Percentiles rank a stretch among this genome's conserved stretches.
phyloP scores from a whole-genome alignment of 2,113 vertebrate genomes.

The Leptobrachium ailaonicum region DNA sequence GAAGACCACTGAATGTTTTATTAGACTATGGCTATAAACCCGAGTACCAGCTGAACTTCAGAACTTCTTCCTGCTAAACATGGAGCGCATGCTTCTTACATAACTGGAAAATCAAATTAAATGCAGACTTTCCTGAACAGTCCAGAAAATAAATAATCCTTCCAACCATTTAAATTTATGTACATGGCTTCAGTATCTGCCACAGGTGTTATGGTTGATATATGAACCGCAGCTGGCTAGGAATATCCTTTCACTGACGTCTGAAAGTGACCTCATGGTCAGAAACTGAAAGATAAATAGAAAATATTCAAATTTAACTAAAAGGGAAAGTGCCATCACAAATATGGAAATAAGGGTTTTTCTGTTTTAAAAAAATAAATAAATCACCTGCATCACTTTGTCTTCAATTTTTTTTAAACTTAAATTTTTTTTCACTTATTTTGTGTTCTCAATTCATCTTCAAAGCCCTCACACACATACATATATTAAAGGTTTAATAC shows the following conservation, averaged over 20 bases:
- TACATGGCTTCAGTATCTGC: constrained; percentile 83
- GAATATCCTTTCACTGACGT: constrained; percentile 80
- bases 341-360: too few relatives aligned
- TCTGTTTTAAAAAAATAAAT: too few relatives aligned
- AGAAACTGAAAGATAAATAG: constrained; percentile 73
- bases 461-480: too few relatives aligned
- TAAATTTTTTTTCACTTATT: too few relatives aligned
- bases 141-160: constrained; percentile 83
- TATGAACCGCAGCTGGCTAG: constrained; percentile 81
- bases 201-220: constrained; percentile 87
- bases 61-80: constrained; percentile 70
- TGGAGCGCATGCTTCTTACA: constrained; percentile 73
- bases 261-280: constrained; percentile 82
- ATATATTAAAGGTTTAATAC: too few relatives aligned
- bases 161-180: constrained; percentile 87
- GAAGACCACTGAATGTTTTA: too few relatives aligned
- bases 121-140: constrained; percentile 78
- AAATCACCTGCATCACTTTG: too few relatives aligned
- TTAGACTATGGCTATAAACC: too few relatives aligned
- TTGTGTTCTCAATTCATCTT: too few relatives aligned
- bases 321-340: too few relatives aligned
- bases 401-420: too few relatives aligned
- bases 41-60: too few relatives aligned
- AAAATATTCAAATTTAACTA: constrained; percentile 51
- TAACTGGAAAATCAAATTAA: constrained; percentile 87